Conservation (phyloP, 2,797 vertebrate species). For the Artibeus lituratus region DNA sequence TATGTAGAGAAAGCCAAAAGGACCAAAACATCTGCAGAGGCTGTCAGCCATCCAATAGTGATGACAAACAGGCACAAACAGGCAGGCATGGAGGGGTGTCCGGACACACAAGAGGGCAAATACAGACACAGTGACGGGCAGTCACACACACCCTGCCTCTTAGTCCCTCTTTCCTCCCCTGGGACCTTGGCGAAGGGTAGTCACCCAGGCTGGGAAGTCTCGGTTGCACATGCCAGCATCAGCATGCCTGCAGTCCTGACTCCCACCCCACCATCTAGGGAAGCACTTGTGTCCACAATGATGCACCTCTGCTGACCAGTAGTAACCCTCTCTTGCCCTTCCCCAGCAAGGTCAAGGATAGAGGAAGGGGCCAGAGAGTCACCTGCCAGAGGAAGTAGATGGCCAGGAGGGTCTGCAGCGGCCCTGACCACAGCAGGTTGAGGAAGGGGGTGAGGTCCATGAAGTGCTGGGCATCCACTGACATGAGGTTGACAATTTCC, state of each 20-base stretch:
- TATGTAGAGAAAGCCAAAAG: not conserved
- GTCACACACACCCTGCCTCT: not conserved
- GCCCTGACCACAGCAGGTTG: conserved; percentile 96
- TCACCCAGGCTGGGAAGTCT: not conserved
- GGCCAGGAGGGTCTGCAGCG: conserved; percentile 93
- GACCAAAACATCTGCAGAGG: not conserved
- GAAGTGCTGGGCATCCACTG: conserved; percentile 95
- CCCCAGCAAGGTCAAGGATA: not conserved
- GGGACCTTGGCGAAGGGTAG: not conserved
- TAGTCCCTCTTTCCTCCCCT: not conserved
- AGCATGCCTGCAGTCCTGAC: too few species aligned
- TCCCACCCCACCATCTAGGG: not conserved
- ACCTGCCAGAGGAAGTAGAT: conserved; percentile 98
- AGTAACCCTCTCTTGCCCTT: not conserved
- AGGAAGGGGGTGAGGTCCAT: conserved; percentile 93
- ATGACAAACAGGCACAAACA: not conserved
- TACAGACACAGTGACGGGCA: not conserved
- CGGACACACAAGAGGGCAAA: not conserved
- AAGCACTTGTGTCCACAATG: not conserved
- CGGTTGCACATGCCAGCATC: not conserved
- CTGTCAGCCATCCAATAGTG: not conserved
- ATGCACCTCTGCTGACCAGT: not conserved
- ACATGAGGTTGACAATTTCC: conserved; percentile 97
- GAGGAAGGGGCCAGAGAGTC: not conserved
- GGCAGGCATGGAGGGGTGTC: not conserved